Evolutionary conservation across 1,140 invertebrate genomes (phyloP), one percentile per base, ranked within the genome.

Genomic region (Delia radicum): DNA sequence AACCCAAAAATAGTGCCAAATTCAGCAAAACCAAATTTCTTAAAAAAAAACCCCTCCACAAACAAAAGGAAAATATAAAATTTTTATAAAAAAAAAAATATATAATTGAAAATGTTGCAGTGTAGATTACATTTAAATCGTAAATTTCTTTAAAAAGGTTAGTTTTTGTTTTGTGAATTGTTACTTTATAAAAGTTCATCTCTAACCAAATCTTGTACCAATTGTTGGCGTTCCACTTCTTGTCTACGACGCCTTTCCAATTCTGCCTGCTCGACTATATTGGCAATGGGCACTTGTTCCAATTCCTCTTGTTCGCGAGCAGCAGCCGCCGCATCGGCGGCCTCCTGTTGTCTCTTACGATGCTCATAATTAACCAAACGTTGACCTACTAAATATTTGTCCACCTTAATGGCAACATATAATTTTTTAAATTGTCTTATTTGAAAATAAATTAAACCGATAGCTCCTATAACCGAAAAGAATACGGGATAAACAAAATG

Each of bases 351-450:
- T 80, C 91, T 91, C 77, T 91, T 90, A 74, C 92, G 88, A 85
- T 94, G 93, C 83, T 98, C 95, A 86, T 98, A 99, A 87, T 99
- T 99, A 0, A 99, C 96, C 73, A 99, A 90, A 74, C 96, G 90
- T 81, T 96, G 94, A 0, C 97, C 97, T 2, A 99, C 96, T 27
- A 99, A 90, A 88, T 98, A 99, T 89, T 99, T 99, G 85, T 99
- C 98, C 89, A 99, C 99, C 87, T 98, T 98, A 83, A 99, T 99
- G 87, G 98, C 97, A 85, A 99, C 95, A 84, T 99, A 99, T 0
- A 99, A 89, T 81, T 96, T 94, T 80, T 91, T 92, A 86, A 99
- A 97, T 84, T 99, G 97, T 74, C 93, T 91, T 37, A 97, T 92
- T 87, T 91, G 88, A 82, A 95, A 91, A 73, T 91, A 88, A 63